Percentiles rank a stretch among this genome's conserved stretches.
phyloP scores from a whole-genome alignment of 2,113 vertebrate species.

The Himantopus leucocephalus region DNA sequence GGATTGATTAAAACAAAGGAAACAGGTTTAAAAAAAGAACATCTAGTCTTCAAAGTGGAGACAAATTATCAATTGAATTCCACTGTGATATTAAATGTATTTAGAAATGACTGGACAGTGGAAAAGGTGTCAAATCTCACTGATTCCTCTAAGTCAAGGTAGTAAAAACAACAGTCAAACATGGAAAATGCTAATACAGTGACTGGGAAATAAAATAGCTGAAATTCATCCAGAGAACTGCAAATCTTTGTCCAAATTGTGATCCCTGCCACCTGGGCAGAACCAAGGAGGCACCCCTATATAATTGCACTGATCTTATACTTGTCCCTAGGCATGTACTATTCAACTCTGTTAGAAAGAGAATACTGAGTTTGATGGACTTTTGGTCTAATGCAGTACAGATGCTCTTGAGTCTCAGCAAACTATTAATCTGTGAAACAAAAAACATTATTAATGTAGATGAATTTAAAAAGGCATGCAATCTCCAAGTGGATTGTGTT shows the following conservation, averaged over 20 bases:
- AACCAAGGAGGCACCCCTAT: background rate
- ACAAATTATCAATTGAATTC: background rate
- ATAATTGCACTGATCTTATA: background rate
- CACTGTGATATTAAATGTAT: background rate
- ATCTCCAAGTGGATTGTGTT: background rate
- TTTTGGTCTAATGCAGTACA: background rate
- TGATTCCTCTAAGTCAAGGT: background rate
- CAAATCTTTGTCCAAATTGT: background rate
- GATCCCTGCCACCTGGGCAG: background rate
- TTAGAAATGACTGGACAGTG: background rate
- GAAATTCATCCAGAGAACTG: background rate
- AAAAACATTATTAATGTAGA: background rate
- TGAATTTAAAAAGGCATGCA: background rate
- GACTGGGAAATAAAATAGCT: background rate
- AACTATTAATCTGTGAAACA: background rate
- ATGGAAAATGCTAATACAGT: background rate
- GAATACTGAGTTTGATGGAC: background rate
- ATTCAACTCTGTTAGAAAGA: background rate
- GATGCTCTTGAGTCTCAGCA: background rate
- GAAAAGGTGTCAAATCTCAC: background rate
- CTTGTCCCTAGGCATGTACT: background rate
- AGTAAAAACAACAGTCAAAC: background rate
- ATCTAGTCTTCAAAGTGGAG: background rate
- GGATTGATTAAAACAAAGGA: background rate
- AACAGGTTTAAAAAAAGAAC: background rate